Evolutionary conservation across 2,113 vertebrate species (phyloP).

Genomic region (Leucopsar rothschildi): DNA sequence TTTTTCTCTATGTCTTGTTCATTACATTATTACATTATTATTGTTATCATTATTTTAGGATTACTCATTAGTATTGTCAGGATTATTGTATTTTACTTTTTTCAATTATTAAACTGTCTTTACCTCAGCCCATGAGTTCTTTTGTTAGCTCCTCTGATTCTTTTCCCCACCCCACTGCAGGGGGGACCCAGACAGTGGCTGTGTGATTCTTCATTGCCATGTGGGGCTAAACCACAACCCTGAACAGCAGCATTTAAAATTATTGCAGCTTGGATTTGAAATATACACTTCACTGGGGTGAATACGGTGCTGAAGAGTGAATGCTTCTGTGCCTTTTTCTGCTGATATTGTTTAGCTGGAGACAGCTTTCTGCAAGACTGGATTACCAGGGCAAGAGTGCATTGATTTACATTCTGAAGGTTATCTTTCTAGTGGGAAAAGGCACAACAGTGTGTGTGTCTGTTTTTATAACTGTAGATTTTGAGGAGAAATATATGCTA

Average conservation of each 20-base stretch:
- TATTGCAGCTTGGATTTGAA: not conserved
- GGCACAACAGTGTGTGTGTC: not conserved
- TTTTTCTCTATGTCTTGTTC: not conserved
- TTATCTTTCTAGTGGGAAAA: constrained; percentile 53
- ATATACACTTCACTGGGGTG: not conserved
- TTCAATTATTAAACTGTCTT: not conserved
- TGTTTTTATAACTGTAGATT: not conserved
- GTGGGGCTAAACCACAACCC: not conserved
- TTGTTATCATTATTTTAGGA: not conserved
- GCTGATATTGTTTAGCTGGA: constrained; percentile 54
- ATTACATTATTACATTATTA: not conserved
- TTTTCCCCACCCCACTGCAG: not conserved
- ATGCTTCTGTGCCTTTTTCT: constrained; percentile 37
- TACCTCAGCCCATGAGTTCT: not conserved
- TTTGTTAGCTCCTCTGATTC: not conserved
- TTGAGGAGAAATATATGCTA: constrained; percentile 18
- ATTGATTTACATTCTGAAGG: constrained; percentile 67
- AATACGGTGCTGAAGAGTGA: not conserved
- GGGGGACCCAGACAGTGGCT: not conserved
- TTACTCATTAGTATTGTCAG: not conserved
- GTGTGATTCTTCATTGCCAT: not conserved
- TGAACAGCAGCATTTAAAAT: constrained; percentile 21
- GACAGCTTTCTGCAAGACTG: constrained; percentile 62
- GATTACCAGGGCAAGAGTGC: constrained; percentile 47
- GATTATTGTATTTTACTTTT: not conserved